These are phyloP conservation scores for Arctocebus calabarensis DNA, from an alignment of 2,797 vertebrate species.

Conservation along the genomic window DNA sequence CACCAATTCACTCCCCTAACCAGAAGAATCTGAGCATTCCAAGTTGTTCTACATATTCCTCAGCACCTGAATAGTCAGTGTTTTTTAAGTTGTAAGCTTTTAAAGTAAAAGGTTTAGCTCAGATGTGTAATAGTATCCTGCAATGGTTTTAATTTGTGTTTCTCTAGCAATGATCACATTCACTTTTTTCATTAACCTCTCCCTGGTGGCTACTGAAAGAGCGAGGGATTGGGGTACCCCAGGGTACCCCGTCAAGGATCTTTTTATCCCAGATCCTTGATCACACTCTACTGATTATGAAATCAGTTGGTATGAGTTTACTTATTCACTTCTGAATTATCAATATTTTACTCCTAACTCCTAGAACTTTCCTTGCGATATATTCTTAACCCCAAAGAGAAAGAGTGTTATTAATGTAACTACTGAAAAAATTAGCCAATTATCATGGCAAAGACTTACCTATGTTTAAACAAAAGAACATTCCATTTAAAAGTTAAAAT, in stretches of 20 bases:
- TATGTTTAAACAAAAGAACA: constrained; percentile 42
- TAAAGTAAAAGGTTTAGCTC: not conserved
- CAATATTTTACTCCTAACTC: not conserved
- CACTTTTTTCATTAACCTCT: not conserved
- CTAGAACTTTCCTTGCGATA: constrained; percentile 39
- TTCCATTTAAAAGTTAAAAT: constrained; percentile 62
- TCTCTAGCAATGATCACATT: not conserved
- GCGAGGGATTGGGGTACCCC: not conserved
- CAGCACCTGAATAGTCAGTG: not conserved
- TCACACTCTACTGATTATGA: not conserved
- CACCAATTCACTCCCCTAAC: not conserved
- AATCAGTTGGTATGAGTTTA: not conserved
- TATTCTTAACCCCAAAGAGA: not conserved
- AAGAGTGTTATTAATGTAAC: constrained; percentile 25
- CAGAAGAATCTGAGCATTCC: not conserved
- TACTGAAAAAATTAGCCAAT: not conserved
- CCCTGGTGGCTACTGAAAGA: not conserved
- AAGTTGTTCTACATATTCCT: not conserved
- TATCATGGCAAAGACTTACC: constrained; percentile 27
- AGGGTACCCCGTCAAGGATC: not conserved
- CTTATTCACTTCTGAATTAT: constrained; percentile 27
- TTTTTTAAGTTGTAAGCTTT: constrained; percentile 39
- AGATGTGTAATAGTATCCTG: not conserved
- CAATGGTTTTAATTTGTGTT: not conserved
- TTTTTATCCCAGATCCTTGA: not conserved